Conservation (phyloP, 2,888 invertebrate genomes). For the Lampropteryx suffumata region DNA sequence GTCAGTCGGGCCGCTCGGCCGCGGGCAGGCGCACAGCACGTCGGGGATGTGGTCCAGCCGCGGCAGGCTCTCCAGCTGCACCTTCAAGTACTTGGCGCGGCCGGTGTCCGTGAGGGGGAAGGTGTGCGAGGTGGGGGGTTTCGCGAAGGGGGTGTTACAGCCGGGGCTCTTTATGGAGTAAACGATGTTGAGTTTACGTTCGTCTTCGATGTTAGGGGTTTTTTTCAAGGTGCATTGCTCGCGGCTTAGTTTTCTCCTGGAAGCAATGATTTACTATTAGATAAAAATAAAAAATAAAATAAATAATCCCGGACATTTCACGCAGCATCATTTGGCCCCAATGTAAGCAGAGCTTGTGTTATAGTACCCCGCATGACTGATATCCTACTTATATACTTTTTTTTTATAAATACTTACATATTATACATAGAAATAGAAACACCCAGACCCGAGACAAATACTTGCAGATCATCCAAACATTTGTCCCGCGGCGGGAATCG, state of each 20-base stretch:
- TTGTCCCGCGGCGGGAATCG: too few species aligned
- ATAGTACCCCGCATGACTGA: too few species aligned
- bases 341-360: too few species aligned
- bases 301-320: too few species aligned
- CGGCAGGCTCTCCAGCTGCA: conserved; percentile 87
- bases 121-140: conserved; percentile 85
- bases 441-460: too few species aligned
- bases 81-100: conserved; percentile 74
- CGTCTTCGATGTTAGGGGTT: conserved; percentile 61
- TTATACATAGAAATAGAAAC: too few species aligned
- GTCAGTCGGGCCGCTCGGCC: conserved; percentile 59
- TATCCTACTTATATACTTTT: too few species aligned
- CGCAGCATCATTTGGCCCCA: too few species aligned
- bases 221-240: conserved; percentile 48
- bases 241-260: conserved; percentile 74
- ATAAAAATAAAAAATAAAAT: too few species aligned
- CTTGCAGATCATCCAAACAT: too few species aligned
- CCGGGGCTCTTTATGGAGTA: conserved; percentile 88
- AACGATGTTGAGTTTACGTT: conserved; percentile 80
- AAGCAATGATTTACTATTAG: conserved; percentile 25
- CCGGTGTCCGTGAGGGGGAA: conserved; percentile 89
- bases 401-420: too few species aligned
- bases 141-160: conserved; percentile 79
- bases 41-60: conserved; percentile 88
- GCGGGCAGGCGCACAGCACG: conserved; percentile 75